phyloP scores from a whole-genome alignment of 2,113 vertebrate species.

The Seriola dumerili region DNA sequence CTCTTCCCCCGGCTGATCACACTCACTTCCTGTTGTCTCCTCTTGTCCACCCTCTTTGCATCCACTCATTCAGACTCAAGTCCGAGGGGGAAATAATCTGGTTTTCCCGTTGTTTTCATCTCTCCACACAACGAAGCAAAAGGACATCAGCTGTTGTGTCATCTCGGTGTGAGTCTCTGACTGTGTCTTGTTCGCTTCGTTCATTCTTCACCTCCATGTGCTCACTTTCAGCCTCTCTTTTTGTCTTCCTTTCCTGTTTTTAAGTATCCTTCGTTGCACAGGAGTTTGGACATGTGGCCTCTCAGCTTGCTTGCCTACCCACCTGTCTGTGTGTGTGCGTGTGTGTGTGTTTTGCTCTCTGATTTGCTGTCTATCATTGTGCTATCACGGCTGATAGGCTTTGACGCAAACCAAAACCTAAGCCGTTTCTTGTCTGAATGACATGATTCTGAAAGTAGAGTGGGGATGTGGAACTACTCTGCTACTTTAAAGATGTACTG shows the following conservation, averaged over 20 bases:
- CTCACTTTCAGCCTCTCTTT: neutral
- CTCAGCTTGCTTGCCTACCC: neutral
- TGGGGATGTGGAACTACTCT: slow-evolving; percentile 10
- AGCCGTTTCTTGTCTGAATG: neutral
- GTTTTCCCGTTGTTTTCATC: neutral
- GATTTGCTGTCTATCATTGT: neutral
- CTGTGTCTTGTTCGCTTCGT: neutral
- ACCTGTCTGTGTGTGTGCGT: neutral
- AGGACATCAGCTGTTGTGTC: slow-evolving; percentile 7
- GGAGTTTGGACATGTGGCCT: neutral
- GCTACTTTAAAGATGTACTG: neutral
- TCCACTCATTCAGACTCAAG: neutral
- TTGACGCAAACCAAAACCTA: neutral
- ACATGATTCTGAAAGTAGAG: neutral
- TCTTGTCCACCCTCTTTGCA: slow-evolving; percentile 24
- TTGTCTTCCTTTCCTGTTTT: neutral
- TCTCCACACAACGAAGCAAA: neutral
- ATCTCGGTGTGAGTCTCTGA: slow-evolving; percentile 43
- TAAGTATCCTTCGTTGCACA: neutral
- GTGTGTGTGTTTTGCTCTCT: neutral
- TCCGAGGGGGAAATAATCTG: neutral
- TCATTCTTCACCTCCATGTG: neutral
- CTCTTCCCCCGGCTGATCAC: slow-evolving; percentile 21
- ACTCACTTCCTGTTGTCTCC: slow-evolving; percentile 55
- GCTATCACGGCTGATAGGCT: neutral